Evolutionary conservation across 2,797 vertebrate genomes (phyloP).

Genomic region (Silurus lanzhouensis): DNA sequence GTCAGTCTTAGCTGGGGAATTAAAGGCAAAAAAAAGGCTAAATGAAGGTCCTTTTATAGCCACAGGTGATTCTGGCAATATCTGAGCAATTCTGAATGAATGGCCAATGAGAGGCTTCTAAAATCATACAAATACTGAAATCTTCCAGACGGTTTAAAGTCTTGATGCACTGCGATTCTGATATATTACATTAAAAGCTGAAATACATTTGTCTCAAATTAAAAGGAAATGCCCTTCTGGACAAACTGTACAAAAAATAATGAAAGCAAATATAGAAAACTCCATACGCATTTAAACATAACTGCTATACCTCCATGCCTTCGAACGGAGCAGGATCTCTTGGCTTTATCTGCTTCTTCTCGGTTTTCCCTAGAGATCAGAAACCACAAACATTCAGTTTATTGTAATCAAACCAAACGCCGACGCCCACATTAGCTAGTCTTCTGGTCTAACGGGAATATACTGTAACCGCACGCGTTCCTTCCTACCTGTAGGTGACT

Average conservation of each 20-base stretch:
- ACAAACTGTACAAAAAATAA: not conserved
- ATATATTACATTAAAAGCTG: no score
- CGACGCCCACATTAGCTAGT: not conserved
- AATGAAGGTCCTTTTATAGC: no score
- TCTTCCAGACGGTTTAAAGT: no score
- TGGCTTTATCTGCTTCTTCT: conserved; percentile 79
- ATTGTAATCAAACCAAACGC: not conserved
- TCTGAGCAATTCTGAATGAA: no score
- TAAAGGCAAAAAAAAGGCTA: no score
- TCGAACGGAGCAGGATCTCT: conserved; percentile 85
- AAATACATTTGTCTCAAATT: no score
- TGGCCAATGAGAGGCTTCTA: no score
- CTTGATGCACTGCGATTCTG: no score
- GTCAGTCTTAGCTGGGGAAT: no score
- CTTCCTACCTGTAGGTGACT: conserved; percentile 73
- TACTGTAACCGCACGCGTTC: not conserved
- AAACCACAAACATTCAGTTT: conserved; percentile 37
- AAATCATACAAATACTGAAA: no score
- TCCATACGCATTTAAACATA: not conserved
- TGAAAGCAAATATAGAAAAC: not conserved
- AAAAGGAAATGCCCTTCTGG: no score
- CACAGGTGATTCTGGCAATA: no score
- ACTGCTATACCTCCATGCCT: conserved; percentile 83
- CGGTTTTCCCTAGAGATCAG: conserved; percentile 78
- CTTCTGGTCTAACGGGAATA: not conserved